Conservation (phyloP, 1,140 invertebrate species). For the Drosophila nigrodunni region DNA sequence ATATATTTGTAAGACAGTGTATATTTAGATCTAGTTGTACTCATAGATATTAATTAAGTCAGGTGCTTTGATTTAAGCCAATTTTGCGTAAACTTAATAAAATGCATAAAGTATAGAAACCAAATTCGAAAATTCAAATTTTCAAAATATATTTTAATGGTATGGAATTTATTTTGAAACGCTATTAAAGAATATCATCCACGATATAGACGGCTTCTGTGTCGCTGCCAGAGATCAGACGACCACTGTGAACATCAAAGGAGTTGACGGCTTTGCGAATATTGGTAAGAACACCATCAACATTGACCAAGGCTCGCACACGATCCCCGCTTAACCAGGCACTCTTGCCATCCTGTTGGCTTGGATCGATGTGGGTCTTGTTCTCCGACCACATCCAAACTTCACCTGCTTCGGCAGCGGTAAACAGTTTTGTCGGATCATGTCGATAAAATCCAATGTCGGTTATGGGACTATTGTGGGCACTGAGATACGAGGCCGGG, state of each 20-base stretch:
- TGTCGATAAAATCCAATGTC: constrained; percentile 94
- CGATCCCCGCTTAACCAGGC: constrained; percentile 88
- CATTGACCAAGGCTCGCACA: constrained; percentile 89
- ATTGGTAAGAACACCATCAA: constrained; percentile 89
- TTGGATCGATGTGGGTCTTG: constrained; percentile 64
- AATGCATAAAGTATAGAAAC: constrained; percentile 50
- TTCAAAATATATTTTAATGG: not conserved
- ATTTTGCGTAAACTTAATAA: constrained; percentile 67
- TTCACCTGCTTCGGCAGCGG: constrained; percentile 91
- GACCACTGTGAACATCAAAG: constrained; percentile 90
- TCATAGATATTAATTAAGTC: constrained; percentile 61
- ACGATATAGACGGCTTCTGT: constrained; percentile 93
- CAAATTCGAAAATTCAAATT: constrained; percentile 5
- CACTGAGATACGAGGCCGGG: constrained; percentile 92
- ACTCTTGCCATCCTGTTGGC: constrained; percentile 76
- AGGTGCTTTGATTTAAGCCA: constrained; percentile 82
- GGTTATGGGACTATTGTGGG: constrained; percentile 90
- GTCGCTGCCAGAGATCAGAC: constrained; percentile 91
- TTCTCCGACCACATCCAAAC: constrained; percentile 93
- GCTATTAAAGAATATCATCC: constrained; percentile 85
- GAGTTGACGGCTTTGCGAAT: constrained; percentile 92
- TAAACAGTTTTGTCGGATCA: constrained; percentile 92
- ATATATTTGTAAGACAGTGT: constrained; percentile 38
- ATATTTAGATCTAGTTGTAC: constrained; percentile 43
- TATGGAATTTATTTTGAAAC: constrained; percentile 4